Conservation (phyloP, 2,113 vertebrate genomes). For the Cyanoderma ruficeps region DNA sequence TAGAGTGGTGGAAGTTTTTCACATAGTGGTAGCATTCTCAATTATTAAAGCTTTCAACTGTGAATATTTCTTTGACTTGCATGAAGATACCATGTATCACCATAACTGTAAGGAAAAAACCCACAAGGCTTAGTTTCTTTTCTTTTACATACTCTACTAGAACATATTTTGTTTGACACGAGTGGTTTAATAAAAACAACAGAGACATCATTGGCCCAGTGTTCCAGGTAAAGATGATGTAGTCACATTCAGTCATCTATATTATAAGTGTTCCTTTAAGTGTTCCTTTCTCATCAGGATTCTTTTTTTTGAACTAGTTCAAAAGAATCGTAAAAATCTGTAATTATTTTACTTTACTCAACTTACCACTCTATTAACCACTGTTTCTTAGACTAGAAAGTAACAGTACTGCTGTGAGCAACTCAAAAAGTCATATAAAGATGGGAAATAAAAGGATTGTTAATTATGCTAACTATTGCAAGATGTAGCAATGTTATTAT, state of each 20-base stretch:
- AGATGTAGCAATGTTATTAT: background rate
- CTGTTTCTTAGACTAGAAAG: background rate
- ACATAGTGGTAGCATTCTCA: background rate
- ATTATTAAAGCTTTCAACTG: background rate
- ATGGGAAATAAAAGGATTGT: background rate
- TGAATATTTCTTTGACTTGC: background rate
- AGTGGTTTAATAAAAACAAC: background rate
- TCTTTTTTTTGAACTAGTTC: background rate
- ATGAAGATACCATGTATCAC: background rate
- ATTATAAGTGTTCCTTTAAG: background rate
- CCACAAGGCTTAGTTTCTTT: background rate
- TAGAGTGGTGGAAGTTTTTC: background rate
- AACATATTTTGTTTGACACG: background rate
- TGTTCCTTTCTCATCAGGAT: background rate
- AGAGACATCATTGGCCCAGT: accelerated
- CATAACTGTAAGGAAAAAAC: background rate
- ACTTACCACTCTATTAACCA: background rate
- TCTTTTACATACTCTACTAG: background rate
- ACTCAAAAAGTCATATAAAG: background rate
- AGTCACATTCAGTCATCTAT: accelerated
- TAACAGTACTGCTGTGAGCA: background rate
- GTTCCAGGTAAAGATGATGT: background rate
- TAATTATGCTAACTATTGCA: background rate
- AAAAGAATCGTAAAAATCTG: background rate
- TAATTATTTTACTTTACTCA: background rate